Evolutionary conservation across 2,888 invertebrate species (phyloP).

Genomic region (Timema podura): DNA sequence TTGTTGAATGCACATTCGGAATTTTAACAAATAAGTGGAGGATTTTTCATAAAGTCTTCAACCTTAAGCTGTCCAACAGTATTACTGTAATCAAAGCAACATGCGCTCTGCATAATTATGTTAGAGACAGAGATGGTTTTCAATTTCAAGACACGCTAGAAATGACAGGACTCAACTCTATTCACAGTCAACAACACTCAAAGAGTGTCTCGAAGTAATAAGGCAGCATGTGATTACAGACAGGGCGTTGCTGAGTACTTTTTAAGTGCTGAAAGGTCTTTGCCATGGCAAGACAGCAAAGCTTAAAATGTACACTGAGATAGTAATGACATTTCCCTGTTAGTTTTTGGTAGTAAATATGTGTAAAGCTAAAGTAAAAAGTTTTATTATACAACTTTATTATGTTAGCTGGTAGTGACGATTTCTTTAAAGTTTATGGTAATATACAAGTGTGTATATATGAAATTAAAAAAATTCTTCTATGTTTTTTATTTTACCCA

Average conservation of each 20-base stretch:
- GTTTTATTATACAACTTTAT: conserved; percentile 1
- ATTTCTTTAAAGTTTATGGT: neutral
- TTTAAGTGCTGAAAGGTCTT: neutral
- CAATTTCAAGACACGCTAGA: neutral
- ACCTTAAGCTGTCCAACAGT: neutral
- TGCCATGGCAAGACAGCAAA: neutral
- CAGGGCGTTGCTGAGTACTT: neutral
- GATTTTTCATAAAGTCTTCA: neutral
- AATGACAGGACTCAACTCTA: neutral
- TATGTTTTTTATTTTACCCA: neutral
- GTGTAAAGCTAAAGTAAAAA: neutral
- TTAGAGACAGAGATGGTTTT: neutral
- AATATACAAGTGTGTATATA: neutral
- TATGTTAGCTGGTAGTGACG: neutral
- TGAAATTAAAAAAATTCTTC: neutral
- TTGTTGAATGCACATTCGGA: conserved; percentile 1
- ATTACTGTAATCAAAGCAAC: neutral
- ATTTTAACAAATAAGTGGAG: neutral
- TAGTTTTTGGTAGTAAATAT: neutral
- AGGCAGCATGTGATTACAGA: neutral
- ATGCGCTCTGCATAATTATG: conserved; percentile 10
- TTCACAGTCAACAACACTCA: neutral
- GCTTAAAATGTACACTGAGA: neutral
- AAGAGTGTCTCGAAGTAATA: neutral
- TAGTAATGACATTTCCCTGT: too few relatives aligned